These are phyloP conservation scores for Hedychridium roseum DNA, from an alignment of 2,888 invertebrate species.

Conservation along the genomic window DNA sequence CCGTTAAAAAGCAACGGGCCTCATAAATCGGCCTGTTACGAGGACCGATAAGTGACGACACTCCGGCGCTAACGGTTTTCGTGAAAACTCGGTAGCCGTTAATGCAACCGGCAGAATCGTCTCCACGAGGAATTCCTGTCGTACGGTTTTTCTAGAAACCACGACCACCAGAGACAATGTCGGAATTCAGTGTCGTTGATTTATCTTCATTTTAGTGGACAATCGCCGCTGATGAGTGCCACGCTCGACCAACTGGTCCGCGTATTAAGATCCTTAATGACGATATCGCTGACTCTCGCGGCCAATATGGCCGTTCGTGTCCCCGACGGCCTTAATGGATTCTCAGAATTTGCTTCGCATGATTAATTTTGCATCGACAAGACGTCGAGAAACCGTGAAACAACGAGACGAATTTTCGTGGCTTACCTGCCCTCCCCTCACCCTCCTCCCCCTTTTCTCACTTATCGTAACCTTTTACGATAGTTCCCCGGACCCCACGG, in stretches of 20 bases:
- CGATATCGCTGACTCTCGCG: slow-evolving; percentile 32
- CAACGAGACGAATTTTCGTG: no score
- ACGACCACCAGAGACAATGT: neutral
- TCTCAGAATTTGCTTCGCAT: slow-evolving; percentile 57
- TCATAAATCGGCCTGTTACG: neutral
- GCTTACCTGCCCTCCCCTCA: no score
- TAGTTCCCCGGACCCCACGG: slow-evolving; percentile 5
- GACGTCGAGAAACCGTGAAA: slow-evolving; percentile 25
- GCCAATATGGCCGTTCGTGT: slow-evolving; percentile 22
- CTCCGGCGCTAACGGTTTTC: no score
- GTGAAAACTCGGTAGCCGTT: no score
- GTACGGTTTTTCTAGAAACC: neutral
- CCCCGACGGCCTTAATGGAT: slow-evolving; percentile 51
- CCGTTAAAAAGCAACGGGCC: slow-evolving; percentile 33
- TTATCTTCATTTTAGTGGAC: slow-evolving; percentile 37
- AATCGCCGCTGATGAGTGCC: slow-evolving; percentile 23
- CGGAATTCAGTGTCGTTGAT: slow-evolving; percentile 24
- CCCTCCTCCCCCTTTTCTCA: no score
- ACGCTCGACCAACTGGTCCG: slow-evolving; percentile 9
- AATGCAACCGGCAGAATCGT: no score
- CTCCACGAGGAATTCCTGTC: no score
- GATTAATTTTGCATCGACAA: slow-evolving; percentile 57
- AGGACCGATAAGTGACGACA: slow-evolving; percentile 8
- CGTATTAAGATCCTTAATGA: slow-evolving; percentile 42
- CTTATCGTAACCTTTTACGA: slow-evolving; percentile 31